Base-by-base conservation (phyloP, 1,140 invertebrate species). In the Ruditapes philippinarum region DNA sequence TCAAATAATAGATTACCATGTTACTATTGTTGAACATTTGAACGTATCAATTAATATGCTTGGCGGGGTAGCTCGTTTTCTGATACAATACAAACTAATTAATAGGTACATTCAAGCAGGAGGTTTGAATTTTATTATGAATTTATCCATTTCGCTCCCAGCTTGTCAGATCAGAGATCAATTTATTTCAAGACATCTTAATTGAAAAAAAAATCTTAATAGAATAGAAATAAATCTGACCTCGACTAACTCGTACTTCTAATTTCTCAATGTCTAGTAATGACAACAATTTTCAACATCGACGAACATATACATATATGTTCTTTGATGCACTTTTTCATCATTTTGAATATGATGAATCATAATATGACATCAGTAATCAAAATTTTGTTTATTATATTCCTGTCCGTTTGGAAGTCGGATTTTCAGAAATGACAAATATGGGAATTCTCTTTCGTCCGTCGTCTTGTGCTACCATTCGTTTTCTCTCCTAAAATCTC, bases 11-110 rank as follows among this genome's bases (percentile, higher is more conserved):
- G 65, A 73, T 85, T 45, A 25, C 62, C 65, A 74, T 85, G 38
- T 86, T 78, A 86, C 78, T 78, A 86, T 33, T 78, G 62, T 42
- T 76, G 33, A 60, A 86, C 19, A 60, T 73, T 70, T 82, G 51
- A 54, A 60, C 82, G 25, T 86, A 86, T 86, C 84, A 78, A 86
- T 86, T 86, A 86, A 78, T 62, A 65, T 76, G 49, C 74, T 17
- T 85, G 14, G 49, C 45, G 74, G 74, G n/a, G 74, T 54, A 54
- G 74, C 45, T 12, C 36, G 74, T 78, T 86, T 78, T 86, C 84
- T 70, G 84, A 86, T 78, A 60, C 60, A 22, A 7, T 45, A 19
- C 25, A 49, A 38, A 54, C 33, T 81, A 22, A 81, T 60, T 57
- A 81, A 81, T 38, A 81, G 79, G 79, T 60, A 36, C 54, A 3